phyloP scores from a whole-genome alignment of 2,113 vertebrate species.

The Pampusana beccarii region DNA sequence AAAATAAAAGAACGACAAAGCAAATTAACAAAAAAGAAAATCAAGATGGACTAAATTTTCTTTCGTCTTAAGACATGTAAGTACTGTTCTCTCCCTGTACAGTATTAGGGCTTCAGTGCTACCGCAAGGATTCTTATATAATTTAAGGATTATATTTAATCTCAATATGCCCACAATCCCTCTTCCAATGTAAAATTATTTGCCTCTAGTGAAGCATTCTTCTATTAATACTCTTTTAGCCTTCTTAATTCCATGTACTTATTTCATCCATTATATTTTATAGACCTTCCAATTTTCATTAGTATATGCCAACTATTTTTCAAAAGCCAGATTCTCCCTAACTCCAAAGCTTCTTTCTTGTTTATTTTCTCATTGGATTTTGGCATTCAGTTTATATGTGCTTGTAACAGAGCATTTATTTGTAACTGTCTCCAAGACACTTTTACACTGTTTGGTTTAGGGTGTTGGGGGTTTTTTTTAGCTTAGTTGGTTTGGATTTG shows the following conservation, averaged over 20 bases:
- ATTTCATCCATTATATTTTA: neutral
- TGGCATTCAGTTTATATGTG: neutral
- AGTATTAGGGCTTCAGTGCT: neutral
- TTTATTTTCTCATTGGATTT: neutral
- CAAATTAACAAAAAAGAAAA: neutral
- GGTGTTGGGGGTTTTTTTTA: accelerated
- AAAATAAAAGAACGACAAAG: neutral
- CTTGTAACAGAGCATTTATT: neutral
- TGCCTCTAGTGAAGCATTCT: neutral
- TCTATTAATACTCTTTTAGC: neutral
- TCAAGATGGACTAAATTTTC: neutral
- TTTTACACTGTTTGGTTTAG: neutral
- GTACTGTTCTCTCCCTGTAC: neutral
- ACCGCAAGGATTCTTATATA: neutral
- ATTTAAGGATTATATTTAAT: neutral
- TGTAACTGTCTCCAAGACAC: neutral
- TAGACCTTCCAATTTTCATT: neutral
- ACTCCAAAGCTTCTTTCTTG: neutral
- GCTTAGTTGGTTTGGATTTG: neutral
- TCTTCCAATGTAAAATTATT: neutral
- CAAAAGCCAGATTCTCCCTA: neutral
- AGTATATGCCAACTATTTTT: neutral
- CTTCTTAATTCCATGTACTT: neutral
- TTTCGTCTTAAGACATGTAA: neutral
- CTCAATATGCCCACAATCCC: neutral